Conservation (phyloP, 1,140 invertebrate species). For the Euwallacea similis region DNA sequence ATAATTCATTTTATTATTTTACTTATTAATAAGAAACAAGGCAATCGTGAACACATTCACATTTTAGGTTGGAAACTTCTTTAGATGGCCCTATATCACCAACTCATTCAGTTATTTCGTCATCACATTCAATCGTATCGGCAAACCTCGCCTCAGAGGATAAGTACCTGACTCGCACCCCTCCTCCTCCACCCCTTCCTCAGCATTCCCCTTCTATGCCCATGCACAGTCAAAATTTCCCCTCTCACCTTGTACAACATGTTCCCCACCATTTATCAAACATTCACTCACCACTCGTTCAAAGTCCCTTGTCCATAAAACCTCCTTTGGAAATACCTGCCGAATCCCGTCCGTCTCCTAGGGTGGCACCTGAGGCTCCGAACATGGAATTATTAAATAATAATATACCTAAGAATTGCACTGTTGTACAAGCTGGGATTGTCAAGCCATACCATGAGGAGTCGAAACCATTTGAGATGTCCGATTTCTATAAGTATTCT, state of each 20-base stretch:
- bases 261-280: slow-evolving; percentile 28
- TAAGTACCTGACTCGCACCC: slow-evolving; percentile 49
- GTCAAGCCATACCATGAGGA: slow-evolving; percentile 92
- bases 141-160: slow-evolving; percentile 31
- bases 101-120: slow-evolving; percentile 30
- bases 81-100: slow-evolving; percentile 56
- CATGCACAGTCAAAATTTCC: slow-evolving; percentile 40
- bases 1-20: too few species aligned
- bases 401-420: slow-evolving; percentile 75
- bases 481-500: slow-evolving; percentile 96
- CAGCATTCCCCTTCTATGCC: slow-evolving; percentile 36
- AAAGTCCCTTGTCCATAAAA: slow-evolving; percentile 43
- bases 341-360: slow-evolving; percentile 47
- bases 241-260: slow-evolving; percentile 9
- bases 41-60: too few species aligned
- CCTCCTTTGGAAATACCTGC: slow-evolving; percentile 48
- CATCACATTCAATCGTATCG: slow-evolving; percentile 50
- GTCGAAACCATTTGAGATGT: slow-evolving; percentile 95
- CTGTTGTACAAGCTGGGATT: slow-evolving; percentile 81
- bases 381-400: slow-evolving; percentile 54
- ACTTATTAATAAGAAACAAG: too few species aligned
- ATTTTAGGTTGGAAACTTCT: slow-evolving; percentile 56
- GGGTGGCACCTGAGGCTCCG: slow-evolving; percentile 46
- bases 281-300: slow-evolving; percentile 28
- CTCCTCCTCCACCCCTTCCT: slow-evolving; percentile 25